Base-by-base conservation (phyloP, 2,888 invertebrate species). In the Thereva unica region DNA sequence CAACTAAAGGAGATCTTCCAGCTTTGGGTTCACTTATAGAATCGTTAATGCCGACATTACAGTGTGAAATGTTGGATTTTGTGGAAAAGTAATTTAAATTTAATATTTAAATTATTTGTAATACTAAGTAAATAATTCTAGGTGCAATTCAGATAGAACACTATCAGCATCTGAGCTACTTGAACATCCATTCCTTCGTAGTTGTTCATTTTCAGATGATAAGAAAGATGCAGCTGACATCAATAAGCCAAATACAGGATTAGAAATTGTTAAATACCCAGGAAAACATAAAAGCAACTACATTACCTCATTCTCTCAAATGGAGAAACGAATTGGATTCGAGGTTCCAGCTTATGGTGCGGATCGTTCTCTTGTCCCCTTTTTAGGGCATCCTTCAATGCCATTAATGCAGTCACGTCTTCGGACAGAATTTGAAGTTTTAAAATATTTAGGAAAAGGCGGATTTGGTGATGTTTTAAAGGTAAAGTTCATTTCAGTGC, bases 381-480 rank as follows among this genome's bases (percentile, higher is more conserved):
- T 59, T 9, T 67, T 68, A n/a, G 71, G 75, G n/a, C 76, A 78
- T 68, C 77, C 78, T 8, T 72, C 76, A 0, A 35, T 79, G 59
- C 74, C 75, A 1, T 50, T 75, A 9, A 76, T 76, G 12, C 78
- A 78, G 49, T 92, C 94, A 0, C 84, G 96, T 3, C 84, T 95
- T 4, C 85, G 87, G 71, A 89, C 85, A 3, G 93, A 94, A 79
- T 94, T 94, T 75, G 89, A 92, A 78, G 84, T 92, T 45, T 83
- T 96, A 1, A 87, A 89, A 71, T 90, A 88, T 83, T 82, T 97
- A 0, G 98, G 98, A 0, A 91, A 90, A 80, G 98, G 98, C 3
- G 97, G 95, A 0, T 99, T 94, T 79, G 99, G 98, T 0, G 92
- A 95, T 82, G 98, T 99, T 0, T 83, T 96, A 5, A 97, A 97